Evolutionary conservation across 2,113 vertebrate genomes (phyloP).

Genomic region (Syngnathoides biaculeatus): DNA sequence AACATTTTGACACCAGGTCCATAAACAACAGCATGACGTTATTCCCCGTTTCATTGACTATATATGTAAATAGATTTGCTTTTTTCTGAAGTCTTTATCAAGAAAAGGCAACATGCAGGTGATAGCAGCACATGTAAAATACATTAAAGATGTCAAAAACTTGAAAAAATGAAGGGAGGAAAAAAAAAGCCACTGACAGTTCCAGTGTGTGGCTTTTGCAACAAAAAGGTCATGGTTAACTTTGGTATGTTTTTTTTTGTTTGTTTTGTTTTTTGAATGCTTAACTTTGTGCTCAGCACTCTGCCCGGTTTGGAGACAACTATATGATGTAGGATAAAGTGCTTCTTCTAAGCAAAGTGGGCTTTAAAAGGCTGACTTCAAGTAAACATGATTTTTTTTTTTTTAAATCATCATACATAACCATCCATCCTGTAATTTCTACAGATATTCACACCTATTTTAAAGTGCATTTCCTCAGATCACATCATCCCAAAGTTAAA

Average conservation of each 20-base stretch:
- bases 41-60: constrained; percentile 29
- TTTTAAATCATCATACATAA: neutral
- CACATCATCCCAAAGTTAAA: neutral
- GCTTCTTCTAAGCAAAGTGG: neutral
- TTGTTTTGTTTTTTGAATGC: neutral
- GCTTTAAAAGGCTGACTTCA: neutral
- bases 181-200: neutral
- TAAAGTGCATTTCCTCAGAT: constrained; percentile 41
- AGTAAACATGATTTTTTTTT: constrained; percentile 33
- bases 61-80: constrained; percentile 7
- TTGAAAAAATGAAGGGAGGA: neutral
- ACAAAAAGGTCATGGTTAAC: neutral
- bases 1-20: constrained; percentile 35
- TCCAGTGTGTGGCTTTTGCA: neutral
- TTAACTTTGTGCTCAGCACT: neutral
- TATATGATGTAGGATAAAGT: constrained; percentile 2
- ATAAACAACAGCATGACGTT: constrained; percentile 37
- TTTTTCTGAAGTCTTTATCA: constrained; percentile 25
- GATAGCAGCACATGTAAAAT: constrained; percentile 62
- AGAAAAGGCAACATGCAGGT: constrained; percentile 72
- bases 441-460: neutral
- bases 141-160: constrained; percentile 5
- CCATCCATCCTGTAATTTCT: constrained; percentile 6
- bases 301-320: neutral
- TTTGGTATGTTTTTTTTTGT: constrained; percentile 8